Evolutionary conservation across 1,140 invertebrate genomes (phyloP).

Genomic region (Drosophila obscura): DNA sequence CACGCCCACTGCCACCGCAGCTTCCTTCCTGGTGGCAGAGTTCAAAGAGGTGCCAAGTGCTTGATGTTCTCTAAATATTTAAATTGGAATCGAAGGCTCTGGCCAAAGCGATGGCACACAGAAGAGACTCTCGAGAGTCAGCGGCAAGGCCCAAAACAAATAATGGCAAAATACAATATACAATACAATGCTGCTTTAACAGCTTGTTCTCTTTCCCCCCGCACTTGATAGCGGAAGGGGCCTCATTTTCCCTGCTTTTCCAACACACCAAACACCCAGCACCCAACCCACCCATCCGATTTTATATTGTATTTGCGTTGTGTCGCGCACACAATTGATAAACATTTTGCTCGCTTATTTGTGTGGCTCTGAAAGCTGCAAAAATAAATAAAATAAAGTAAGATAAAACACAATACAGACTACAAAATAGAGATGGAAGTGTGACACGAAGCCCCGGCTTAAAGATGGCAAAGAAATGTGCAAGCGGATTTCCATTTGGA

Average conservation of each 20-base stretch:
- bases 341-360: constrained; percentile 58
- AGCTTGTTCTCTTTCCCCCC: background rate
- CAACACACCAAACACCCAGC: no score
- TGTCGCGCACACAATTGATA: constrained; percentile 51
- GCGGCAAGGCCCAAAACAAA: constrained; percentile 32
- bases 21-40: constrained; percentile 25
- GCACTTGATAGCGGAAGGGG: no score
- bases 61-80: constrained; percentile 54
- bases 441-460: constrained; percentile 22
- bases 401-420: constrained; percentile 25
- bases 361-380: constrained; percentile 56
- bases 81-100: constrained; percentile 39
- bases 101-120: background rate
- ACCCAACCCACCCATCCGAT: no score
- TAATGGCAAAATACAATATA: constrained; percentile 7
- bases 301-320: constrained; percentile 34
- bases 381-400: constrained; percentile 64
- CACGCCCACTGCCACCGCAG: background rate
- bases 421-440: constrained; percentile 13
- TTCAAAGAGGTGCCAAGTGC: constrained; percentile 49
- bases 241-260: no score
- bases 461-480: background rate
- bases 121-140: constrained; percentile 26
- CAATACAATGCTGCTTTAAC: constrained; percentile 2
- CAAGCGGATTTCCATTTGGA: no score